Base-by-base conservation (phyloP, 2,113 vertebrate species). In the Serinus canaria region DNA sequence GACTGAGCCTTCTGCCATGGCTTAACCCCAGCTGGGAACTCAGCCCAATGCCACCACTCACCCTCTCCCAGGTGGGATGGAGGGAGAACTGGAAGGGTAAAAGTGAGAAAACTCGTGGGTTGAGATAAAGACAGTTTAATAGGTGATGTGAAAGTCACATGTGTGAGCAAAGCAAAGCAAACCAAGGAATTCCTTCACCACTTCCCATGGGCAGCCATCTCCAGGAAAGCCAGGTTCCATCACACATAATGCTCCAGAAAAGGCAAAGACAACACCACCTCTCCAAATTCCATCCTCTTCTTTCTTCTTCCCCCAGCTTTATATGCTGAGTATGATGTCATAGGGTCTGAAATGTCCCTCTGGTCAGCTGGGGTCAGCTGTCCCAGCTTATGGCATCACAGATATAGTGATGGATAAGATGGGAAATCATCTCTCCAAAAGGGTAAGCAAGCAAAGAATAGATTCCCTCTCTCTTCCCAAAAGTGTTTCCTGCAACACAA, bases 21-120 rank as follows among this genome's bases (percentile, higher is more conserved):
- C 27, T 70, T 24, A 56, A 28, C 41, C 79, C 49, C 79, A 70
- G 64, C 31, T 56, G 72, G 35, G 22, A 83, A 1, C 31, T 43
- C 72, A 90, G 64, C 41, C 56, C 63, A 56, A 63, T 0, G 0
- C 31, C 47, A 8, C 19, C 23, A 11, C 20, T 53, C 1, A 0
- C 70, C 46, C 30, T 2, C 21, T 31, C 11, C 35, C 1, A 0
- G 6, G 5, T 43, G 35, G 15, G 49, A 23, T 33, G 64, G 49
- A 77, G 49, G 43, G 43, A 37, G 49, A 70, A 43, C 0, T 63
- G 64, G 47, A 60, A 74, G 19, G 28, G 68, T 20, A 13, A 11
- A 44, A 59, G 27, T 15, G 25, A 63, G 27, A 50, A 63, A 83
- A 50, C 35, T 50, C 7, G 0, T 14, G 27, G 49, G 13, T 4